Conservation (phyloP, 2,797 vertebrate species). For the Protonibea diacanthus region DNA sequence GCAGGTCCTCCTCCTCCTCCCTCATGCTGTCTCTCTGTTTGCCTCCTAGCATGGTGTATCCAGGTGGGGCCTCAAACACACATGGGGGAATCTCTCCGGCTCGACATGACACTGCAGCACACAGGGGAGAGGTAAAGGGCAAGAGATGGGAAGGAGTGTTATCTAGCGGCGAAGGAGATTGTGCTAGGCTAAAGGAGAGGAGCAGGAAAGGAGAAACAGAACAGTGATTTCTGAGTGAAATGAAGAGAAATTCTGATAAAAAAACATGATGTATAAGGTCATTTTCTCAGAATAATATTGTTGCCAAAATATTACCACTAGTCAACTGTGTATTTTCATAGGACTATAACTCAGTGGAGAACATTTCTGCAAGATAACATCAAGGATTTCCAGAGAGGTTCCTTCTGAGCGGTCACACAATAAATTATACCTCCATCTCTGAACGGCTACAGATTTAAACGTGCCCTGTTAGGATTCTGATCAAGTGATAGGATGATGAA, state of each 20-base stretch:
- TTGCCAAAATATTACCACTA: background rate
- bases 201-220: background rate
- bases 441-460: conserved; percentile 27
- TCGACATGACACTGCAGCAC: conserved; percentile 89
- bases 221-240: conserved; percentile 2
- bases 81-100: conserved; percentile 92
- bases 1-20: conserved; percentile 95
- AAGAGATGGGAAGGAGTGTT: conserved; percentile 43
- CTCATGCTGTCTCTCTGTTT: conserved; percentile 90
- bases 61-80: conserved; percentile 93
- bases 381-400: conserved; percentile 23
- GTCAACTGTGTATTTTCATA: background rate
- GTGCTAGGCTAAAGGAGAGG: conserved; percentile 3
- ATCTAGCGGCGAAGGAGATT: conserved; percentile 31
- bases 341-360: conserved; percentile 6
- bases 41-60: conserved; percentile 94
- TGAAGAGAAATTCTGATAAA: background rate
- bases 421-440: conserved; percentile 13
- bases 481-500: conserved; percentile 32
- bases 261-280: background rate
- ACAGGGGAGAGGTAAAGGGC: conserved; percentile 52
- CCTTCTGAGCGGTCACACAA: conserved; percentile 2
- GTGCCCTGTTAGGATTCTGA: conserved; percentile 17
- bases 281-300: background rate
- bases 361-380: conserved; percentile 16